phyloP scores from a whole-genome alignment of 2,113 vertebrate genomes.

The Rhinichthys klamathensis region DNA sequence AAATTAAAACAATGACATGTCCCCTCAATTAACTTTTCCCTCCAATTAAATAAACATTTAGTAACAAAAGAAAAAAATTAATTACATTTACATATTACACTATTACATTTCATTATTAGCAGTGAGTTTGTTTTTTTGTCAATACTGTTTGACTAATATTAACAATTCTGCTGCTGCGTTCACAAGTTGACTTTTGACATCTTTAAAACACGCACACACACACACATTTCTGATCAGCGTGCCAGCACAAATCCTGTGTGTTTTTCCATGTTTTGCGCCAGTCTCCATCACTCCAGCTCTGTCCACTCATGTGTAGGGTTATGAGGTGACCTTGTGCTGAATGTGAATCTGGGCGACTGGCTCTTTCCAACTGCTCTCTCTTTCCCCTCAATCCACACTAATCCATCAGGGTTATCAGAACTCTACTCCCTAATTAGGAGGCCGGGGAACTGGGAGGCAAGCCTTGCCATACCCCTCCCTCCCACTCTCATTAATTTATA shows the following conservation, averaged over 20 bases:
- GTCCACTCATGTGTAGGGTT: constrained; percentile 30
- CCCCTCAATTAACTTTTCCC: not conserved
- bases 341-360: constrained; percentile 30
- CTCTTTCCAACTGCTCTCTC: constrained; percentile 21
- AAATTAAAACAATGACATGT: not conserved
- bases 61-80: not conserved
- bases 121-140: not conserved
- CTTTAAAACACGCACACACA: not conserved
- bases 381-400: constrained; percentile 36
- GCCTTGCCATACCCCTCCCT: constrained; percentile 35
- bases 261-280: not conserved
- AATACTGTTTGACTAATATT: not conserved
- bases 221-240: not conserved
- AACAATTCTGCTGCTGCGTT: not conserved
- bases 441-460: constrained; percentile 40
- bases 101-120: not conserved
- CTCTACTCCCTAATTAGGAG: constrained; percentile 53
- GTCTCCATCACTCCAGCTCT: constrained; percentile 12
- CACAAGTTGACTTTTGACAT: not conserved
- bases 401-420: constrained; percentile 56
- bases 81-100: not conserved
- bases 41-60: not conserved
- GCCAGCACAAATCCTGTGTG: not conserved
- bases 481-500: not conserved
- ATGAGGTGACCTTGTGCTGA: constrained; percentile 49